A percentile compares a stretch with the other conserved stretches of the same genome.
These are phyloP conservation scores for Leptarthrus brevirostris DNA, from an alignment of 2,888 invertebrate genomes.

Conservation along the genomic window DNA sequence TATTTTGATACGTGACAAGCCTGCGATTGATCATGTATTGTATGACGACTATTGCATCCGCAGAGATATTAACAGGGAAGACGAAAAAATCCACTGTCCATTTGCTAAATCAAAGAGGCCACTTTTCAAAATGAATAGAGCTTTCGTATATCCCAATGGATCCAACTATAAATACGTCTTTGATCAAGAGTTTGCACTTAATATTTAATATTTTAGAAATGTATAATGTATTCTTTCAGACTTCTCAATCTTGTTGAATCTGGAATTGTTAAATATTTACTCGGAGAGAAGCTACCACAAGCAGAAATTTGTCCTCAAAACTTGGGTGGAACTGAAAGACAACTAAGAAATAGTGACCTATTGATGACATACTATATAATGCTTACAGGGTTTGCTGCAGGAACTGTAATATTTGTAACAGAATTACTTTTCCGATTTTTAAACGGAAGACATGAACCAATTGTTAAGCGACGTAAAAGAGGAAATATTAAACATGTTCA, in stretches of 20 bases:
- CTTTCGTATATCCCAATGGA: constrained; percentile 77
- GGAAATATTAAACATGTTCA: background rate
- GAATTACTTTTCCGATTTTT: constrained; percentile 70
- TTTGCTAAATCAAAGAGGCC: constrained; percentile 79
- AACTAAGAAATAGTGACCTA: constrained; percentile 80
- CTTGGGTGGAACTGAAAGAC: constrained; percentile 82
- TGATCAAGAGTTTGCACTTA: constrained; percentile 74
- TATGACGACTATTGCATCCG: constrained; percentile 75
- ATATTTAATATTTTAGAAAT: too few relatives aligned
- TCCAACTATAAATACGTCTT: constrained; percentile 74
- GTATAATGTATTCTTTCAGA: constrained; percentile 68
- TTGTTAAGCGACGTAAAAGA: background rate
- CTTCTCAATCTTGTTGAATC: constrained; percentile 77
- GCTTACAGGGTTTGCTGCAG: constrained; percentile 75
- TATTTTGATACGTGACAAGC: constrained; percentile 78
- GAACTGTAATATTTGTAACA: constrained; percentile 73
- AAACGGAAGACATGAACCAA: constrained; percentile 56
- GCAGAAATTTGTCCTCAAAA: constrained; percentile 85
- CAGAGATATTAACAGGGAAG: constrained; percentile 70
- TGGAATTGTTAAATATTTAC: constrained; percentile 78
- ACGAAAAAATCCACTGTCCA: constrained; percentile 77
- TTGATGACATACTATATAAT: constrained; percentile 84
- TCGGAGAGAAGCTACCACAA: constrained; percentile 74
- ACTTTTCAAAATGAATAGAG: constrained; percentile 75
- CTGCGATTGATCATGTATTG: constrained; percentile 76